phyloP scores from a whole-genome alignment of 37 sponge, comb jelly and placozoan species.

The Petrosia ficiformis region DNA sequence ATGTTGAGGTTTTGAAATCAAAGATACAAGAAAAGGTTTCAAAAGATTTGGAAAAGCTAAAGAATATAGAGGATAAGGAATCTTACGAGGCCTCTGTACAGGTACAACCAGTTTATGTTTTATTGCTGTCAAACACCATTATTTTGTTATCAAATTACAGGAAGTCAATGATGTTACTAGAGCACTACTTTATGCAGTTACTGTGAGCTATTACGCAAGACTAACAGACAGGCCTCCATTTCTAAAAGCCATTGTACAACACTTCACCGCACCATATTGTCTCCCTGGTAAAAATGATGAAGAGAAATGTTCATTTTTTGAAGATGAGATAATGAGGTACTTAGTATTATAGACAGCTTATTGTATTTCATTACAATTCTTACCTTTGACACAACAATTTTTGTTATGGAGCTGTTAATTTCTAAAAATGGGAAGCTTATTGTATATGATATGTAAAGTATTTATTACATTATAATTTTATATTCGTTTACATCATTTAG shows the following conservation, averaged over 20 bases:
- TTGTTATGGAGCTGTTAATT: too few relatives aligned
- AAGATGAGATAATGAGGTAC: conserved; percentile 60
- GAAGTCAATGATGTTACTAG: background rate
- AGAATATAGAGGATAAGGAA: too few relatives aligned
- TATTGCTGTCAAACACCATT: too few relatives aligned
- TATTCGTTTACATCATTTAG: conserved; percentile 20
- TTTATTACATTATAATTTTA: too few relatives aligned
- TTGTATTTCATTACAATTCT: too few relatives aligned
- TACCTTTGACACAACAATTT: background rate
- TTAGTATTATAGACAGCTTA: background rate
- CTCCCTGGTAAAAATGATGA: conserved; percentile 21
- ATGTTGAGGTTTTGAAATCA: background rate
- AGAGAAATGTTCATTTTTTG: conserved; percentile 21
- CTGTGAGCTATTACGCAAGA: conserved; percentile 80
- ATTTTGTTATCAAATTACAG: too few relatives aligned
- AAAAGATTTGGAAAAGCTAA: too few relatives aligned
- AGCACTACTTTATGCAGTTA: conserved; percentile 54
- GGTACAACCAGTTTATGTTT: too few relatives aligned
- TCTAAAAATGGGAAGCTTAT: too few relatives aligned
- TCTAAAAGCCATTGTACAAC: conserved; percentile 27
- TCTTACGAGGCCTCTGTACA: too few relatives aligned
- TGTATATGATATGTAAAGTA: too few relatives aligned
- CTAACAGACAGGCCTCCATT: conserved; percentile 55
- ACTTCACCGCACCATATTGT: conserved; percentile 33
- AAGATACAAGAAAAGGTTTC: too few relatives aligned